These are phyloP conservation scores for Cryptocephalus primarius DNA, from an alignment of 2,888 invertebrate species.

Conservation along the genomic window DNA sequence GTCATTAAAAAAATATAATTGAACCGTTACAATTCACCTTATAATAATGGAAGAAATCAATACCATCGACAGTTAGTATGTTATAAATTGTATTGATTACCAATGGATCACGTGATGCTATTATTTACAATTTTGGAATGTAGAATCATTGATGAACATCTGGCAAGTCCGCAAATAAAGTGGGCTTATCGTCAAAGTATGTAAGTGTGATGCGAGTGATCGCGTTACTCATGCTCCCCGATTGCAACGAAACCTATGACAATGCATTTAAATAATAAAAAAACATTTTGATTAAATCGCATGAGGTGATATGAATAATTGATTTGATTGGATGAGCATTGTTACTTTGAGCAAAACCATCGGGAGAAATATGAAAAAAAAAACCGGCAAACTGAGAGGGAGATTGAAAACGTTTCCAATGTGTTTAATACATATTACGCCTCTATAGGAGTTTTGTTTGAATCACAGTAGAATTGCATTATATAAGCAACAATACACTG, in stretches of 20 bases:
- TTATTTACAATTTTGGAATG: too few relatives aligned
- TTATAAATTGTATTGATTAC: too few relatives aligned
- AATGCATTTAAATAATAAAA: too few relatives aligned
- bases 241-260: constrained; percentile 5
- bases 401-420: too few relatives aligned
- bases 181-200: constrained; percentile 5
- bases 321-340: constrained; percentile 8
- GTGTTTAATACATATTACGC: too few relatives aligned
- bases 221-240: constrained; percentile 19
- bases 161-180: constrained; percentile 7
- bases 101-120: too few relatives aligned
- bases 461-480: too few relatives aligned
- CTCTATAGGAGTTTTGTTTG: too few relatives aligned
- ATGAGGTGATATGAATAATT: too few relatives aligned
- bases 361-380: constrained; percentile 6
- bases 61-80: not conserved
- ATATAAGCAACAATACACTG: too few relatives aligned
- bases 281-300: too few relatives aligned
- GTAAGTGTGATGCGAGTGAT: constrained; percentile 5
- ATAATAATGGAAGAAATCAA: not conserved
- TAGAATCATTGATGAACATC: constrained; percentile 3
- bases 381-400: not conserved
- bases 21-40: not conserved
- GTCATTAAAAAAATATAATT: too few relatives aligned
- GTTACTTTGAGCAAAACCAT: constrained; percentile 14